A percentile compares a stretch with the other conserved stretches of the same genome.
phyloP scores from a whole-genome alignment of 23 tunicate genomes.

The Halocynthia aurantium region DNA sequence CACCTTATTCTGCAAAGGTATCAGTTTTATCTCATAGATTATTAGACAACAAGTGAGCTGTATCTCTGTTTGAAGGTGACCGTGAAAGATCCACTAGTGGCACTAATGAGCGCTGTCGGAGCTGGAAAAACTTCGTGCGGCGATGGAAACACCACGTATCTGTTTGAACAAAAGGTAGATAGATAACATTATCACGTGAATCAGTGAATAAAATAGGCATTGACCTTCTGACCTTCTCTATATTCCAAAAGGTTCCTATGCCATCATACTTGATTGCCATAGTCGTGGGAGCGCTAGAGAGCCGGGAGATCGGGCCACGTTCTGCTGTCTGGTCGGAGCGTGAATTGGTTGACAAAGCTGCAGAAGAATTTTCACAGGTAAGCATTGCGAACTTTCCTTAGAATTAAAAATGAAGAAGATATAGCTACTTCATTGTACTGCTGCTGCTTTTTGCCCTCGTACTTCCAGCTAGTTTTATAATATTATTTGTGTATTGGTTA shows the following conservation, averaged over 20 bases:
- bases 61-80: conserved; percentile 29
- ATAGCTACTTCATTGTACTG: background rate
- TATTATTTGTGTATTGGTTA: too few species aligned
- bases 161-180: conserved; percentile 64
- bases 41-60: background rate
- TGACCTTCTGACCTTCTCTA: conserved; percentile 12
- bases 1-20: conserved; percentile 76
- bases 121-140: conserved; percentile 20
- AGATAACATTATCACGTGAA: background rate
- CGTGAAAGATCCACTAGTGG: conserved; percentile 87
- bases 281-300: conserved; percentile 74
- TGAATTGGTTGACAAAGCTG: conserved; percentile 73
- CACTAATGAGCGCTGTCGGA: conserved; percentile 84
- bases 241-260: conserved; percentile 97
- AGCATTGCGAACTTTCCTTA: background rate
- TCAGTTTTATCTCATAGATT: background rate
- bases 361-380: conserved; percentile 84
- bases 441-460: background rate
- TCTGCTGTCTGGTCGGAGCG: conserved; percentile 89
- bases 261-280: conserved; percentile 91
- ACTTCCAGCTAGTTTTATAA: background rate
- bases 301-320: conserved; percentile 85
- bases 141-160: conserved; percentile 39
- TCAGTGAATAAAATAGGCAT: background rate
- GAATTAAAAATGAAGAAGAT: too few species aligned